phyloP scores from a whole-genome alignment of 2,113 vertebrate species.

The Laticauda colubrina region DNA sequence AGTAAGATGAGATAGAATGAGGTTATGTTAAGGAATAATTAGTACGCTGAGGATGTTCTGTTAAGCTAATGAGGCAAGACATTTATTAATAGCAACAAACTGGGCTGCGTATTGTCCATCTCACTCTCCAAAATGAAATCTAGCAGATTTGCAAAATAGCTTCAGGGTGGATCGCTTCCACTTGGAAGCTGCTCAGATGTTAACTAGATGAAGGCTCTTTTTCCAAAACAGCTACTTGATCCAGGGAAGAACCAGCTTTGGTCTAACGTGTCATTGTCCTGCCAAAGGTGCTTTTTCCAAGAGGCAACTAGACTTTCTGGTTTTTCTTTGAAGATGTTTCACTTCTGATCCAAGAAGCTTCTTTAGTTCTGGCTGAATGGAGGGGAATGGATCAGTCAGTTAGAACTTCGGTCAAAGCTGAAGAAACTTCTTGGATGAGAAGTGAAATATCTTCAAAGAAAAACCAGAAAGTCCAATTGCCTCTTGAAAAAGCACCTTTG shows the following conservation, averaged over 20 bases:
- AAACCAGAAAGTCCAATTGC: too few species aligned
- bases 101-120: neutral
- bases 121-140: neutral
- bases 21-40: neutral
- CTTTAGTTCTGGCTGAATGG: too few species aligned
- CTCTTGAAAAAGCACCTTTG: too few species aligned
- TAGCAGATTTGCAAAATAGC: neutral
- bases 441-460: too few species aligned
- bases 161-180: neutral
- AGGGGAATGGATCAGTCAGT: too few species aligned
- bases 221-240: neutral
- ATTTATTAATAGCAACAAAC: constrained; percentile 10
- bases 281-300: too few species aligned
- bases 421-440: too few species aligned
- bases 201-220: neutral
- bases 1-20: neutral
- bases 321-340: too few species aligned
- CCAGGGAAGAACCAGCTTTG: neutral
- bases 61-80: neutral
- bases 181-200: neutral
- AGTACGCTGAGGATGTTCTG: neutral
- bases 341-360: too few species aligned
- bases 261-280: neutral
- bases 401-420: too few species aligned
- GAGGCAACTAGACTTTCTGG: too few species aligned